Conservation (phyloP, 2,888 invertebrate genomes). For the Drosophila kuntzei region DNA sequence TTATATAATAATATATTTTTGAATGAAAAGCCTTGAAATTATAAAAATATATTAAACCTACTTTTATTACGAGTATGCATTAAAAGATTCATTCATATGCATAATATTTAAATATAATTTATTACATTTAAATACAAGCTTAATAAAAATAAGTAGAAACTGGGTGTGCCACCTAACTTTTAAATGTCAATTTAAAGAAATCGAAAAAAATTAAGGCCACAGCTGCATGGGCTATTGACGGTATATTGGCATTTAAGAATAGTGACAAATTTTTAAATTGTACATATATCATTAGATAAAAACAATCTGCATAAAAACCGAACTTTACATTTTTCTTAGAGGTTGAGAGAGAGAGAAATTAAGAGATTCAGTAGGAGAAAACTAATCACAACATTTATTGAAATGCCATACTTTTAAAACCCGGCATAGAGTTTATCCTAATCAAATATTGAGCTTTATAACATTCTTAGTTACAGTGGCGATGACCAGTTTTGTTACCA, state of each 20-base stretch:
- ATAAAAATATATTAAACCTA: too few species aligned
- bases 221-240: not conserved
- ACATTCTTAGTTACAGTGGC: not conserved
- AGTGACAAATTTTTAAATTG: not conserved
- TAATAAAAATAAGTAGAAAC: not conserved
- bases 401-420: not conserved
- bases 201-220: not conserved
- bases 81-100: too few species aligned
- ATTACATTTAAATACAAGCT: too few species aligned
- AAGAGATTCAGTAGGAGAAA: too few species aligned
- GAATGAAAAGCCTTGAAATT: too few species aligned
- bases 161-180: not conserved
- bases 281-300: not conserved
- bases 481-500: constrained; percentile 24
- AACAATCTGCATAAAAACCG: not conserved
- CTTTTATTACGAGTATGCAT: too few species aligned
- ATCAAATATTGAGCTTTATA: not conserved
- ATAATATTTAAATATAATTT: too few species aligned
- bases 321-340: not conserved
- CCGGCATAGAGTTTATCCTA: not conserved
- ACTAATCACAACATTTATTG: not conserved
- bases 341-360: too few species aligned
- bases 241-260: not conserved
- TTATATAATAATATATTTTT: too few species aligned
- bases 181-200: not conserved